phyloP scores from a whole-genome alignment of 2,888 invertebrate species.

The Syrphus vitripennis region DNA sequence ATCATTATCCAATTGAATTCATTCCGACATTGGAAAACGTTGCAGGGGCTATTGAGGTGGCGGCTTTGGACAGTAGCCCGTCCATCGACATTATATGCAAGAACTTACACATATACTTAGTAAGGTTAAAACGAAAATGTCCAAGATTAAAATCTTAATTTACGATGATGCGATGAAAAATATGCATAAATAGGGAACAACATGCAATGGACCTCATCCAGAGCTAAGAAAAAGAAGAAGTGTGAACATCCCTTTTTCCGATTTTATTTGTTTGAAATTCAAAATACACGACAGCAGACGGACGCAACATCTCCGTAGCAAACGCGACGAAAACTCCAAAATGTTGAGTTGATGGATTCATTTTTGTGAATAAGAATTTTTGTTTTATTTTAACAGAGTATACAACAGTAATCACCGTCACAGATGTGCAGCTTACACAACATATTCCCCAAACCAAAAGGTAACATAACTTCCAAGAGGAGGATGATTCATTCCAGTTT shows the following conservation, averaged over 20 bases:
- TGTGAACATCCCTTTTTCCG: slow-evolving; percentile 48
- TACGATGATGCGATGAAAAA: slow-evolving; percentile 66
- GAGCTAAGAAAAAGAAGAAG: not conserved
- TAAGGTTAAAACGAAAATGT: slow-evolving; percentile 47
- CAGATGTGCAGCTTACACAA: slow-evolving; percentile 25
- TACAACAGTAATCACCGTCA: slow-evolving; percentile 41
- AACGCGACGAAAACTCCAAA: not conserved
- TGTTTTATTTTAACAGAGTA: not conserved
- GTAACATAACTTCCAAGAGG: not conserved
- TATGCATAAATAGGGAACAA: slow-evolving; percentile 44
- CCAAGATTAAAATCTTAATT: slow-evolving; percentile 67
- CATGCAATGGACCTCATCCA: slow-evolving; percentile 44
- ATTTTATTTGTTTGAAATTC: not conserved
- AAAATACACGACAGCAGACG: slow-evolving; percentile 7
- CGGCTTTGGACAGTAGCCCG: slow-evolving; percentile 55
- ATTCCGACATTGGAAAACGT: slow-evolving; percentile 19
- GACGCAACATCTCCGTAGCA: not conserved
- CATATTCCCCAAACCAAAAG: slow-evolving; percentile 1
- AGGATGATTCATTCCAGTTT: slow-evolving; percentile 27
- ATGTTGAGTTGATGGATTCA: slow-evolving; percentile 35
- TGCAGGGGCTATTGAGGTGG: not conserved
- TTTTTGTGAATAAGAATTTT: slow-evolving; percentile 1
- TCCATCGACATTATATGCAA: slow-evolving; percentile 25
- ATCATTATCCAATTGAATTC: slow-evolving; percentile 65
- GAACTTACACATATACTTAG: too few relatives aligned